A percentile compares a stretch with the other conserved stretches of the same genome.
Conservation (phyloP, 2,888 invertebrate genomes). For the Agrilus biguttatus region DNA sequence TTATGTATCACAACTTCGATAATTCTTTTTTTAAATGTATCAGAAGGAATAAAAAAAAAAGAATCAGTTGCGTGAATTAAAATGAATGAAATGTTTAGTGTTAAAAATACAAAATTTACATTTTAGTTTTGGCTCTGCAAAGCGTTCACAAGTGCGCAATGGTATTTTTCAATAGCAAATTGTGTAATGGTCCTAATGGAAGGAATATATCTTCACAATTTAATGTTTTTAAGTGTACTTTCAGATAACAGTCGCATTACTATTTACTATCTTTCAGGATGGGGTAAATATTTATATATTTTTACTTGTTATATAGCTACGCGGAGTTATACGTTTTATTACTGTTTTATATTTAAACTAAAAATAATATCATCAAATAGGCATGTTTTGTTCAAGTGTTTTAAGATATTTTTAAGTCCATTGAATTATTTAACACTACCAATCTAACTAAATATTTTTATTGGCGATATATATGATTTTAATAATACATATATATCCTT, state of each 20-base stretch:
- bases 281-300: constrained; percentile 38
- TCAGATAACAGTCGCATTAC: constrained; percentile 44
- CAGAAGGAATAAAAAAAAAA: background rate
- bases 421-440: background rate
- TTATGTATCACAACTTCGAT: too few species aligned
- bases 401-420: background rate
- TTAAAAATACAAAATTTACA: constrained; percentile 2
- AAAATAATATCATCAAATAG: too few species aligned
- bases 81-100: background rate
- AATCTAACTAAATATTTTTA: too few species aligned
- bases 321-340: too few species aligned
- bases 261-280: constrained; percentile 44
- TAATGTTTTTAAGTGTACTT: constrained; percentile 49
- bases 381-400: background rate
- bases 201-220: constrained; percentile 52
- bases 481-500: too few species aligned
- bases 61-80: background rate
- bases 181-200: constrained; percentile 57
- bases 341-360: background rate
- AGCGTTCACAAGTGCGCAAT: constrained; percentile 41
- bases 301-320: too few species aligned
- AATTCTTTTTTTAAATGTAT: too few species aligned
- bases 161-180: constrained; percentile 50
- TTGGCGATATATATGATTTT: too few species aligned
- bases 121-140: constrained; percentile 49